phyloP scores from a whole-genome alignment of 2,113 vertebrate species.

The Cathartes aura region DNA sequence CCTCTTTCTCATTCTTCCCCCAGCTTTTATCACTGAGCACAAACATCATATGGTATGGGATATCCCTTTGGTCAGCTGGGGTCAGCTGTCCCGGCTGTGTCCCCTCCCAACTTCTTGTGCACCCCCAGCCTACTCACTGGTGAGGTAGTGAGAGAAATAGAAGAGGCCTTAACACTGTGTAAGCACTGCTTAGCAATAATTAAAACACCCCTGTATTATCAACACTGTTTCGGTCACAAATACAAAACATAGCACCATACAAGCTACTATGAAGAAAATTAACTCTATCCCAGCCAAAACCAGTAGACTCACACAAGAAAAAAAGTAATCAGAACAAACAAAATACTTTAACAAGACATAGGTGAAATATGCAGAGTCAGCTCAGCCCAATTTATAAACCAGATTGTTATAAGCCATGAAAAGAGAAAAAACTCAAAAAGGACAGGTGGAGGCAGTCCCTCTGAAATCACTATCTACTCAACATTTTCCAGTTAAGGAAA shows the following conservation, averaged over 20 bases:
- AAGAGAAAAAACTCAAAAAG: not conserved
- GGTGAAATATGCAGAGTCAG: not conserved
- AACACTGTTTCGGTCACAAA: not conserved
- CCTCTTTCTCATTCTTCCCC: not conserved
- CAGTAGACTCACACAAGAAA: not conserved
- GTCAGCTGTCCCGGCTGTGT: not conserved
- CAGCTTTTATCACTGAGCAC: not conserved
- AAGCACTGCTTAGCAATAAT: not conserved
- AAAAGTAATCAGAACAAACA: not conserved
- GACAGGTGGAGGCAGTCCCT: not conserved
- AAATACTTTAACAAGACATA: not conserved
- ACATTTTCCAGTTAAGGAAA: not conserved
- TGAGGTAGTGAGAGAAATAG: accelerated
- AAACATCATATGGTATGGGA: accelerated
- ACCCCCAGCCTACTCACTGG: accelerated
- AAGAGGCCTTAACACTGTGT: not conserved
- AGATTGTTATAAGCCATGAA: not conserved
- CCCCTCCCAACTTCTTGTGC: not conserved
- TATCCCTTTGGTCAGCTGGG: not conserved
- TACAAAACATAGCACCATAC: not conserved
- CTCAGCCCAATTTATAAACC: not conserved
- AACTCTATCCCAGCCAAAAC: not conserved
- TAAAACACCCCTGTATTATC: not conserved
- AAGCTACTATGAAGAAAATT: not conserved
- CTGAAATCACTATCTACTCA: not conserved